phyloP scores from a whole-genome alignment of 2,888 invertebrate species.

The Phaonia tiefii region DNA sequence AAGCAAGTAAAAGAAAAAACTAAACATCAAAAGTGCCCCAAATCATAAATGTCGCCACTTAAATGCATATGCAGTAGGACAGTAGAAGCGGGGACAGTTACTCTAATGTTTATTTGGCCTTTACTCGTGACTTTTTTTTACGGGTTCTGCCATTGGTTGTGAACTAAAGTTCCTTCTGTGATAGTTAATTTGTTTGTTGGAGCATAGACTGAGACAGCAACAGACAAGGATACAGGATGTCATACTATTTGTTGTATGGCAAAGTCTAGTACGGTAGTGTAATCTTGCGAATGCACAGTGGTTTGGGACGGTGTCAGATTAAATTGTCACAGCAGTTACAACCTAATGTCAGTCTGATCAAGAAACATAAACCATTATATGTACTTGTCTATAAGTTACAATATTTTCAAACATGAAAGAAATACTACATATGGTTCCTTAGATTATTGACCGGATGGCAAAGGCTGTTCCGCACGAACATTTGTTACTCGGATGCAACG shows the following conservation, averaged over 20 bases:
- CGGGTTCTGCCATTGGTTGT: background rate
- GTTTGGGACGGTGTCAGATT: no score
- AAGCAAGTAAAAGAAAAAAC: background rate
- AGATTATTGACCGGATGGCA: no score
- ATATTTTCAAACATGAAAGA: no score
- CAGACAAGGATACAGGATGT: slow-evolving; percentile 9
- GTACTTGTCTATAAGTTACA: no score
- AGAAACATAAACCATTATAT: no score
- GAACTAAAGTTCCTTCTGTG: slow-evolving; percentile 24
- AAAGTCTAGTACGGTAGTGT: background rate
- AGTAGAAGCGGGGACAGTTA: slow-evolving; percentile 10
- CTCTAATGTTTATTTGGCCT: slow-evolving; percentile 32
- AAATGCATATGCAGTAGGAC: slow-evolving; percentile 1
- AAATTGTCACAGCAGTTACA: no score
- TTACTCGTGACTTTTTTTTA: slow-evolving; percentile 10
- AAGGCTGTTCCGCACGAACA: no score
- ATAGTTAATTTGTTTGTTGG: slow-evolving; percentile 8
- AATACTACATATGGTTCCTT: no score
- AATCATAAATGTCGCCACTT: slow-evolving; percentile 62
- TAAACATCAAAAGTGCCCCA: background rate
- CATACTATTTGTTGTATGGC: background rate
- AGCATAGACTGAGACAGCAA: slow-evolving; percentile 20
- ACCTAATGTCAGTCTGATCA: no score
- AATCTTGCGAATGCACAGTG: no score
- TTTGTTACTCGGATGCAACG: no score